phyloP scores from a whole-genome alignment of 2,888 invertebrate genomes.

The Aethes cnicana region DNA sequence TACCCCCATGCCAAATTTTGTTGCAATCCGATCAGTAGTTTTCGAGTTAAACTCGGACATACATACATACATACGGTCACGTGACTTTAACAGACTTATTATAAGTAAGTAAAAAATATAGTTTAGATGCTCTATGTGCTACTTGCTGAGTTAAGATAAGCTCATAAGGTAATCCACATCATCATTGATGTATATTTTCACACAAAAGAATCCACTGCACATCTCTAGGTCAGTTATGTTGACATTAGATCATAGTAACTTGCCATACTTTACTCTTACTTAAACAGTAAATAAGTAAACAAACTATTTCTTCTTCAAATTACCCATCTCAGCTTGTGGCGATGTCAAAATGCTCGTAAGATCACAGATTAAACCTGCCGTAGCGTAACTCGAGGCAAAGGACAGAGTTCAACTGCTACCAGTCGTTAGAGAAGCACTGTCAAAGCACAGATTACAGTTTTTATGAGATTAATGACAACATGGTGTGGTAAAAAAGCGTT shows the following conservation, averaged over 20 bases:
- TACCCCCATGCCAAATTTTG: too few species aligned
- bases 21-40: too few species aligned
- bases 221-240: too few species aligned
- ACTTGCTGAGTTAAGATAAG: too few species aligned
- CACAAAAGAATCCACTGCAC: too few species aligned
- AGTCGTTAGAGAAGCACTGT: neutral
- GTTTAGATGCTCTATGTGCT: too few species aligned
- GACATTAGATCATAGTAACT: neutral
- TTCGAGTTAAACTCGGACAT: too few species aligned
- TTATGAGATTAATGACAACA: neutral
- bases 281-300: neutral
- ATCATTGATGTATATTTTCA: too few species aligned
- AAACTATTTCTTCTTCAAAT: neutral
- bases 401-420: constrained; percentile 13
- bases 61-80: too few species aligned
- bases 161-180: too few species aligned
- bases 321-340: constrained; percentile 1
- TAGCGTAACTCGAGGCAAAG: neutral
- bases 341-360: constrained; percentile 2
- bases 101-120: too few species aligned
- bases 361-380: neutral
- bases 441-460: neutral
- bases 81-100: too few species aligned
- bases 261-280: neutral
- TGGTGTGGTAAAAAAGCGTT: neutral